Percentiles rank a stretch among this genome's conserved stretches.
phyloP scores from a whole-genome alignment of 2,888 invertebrate species.

The Oligia strigilis region DNA sequence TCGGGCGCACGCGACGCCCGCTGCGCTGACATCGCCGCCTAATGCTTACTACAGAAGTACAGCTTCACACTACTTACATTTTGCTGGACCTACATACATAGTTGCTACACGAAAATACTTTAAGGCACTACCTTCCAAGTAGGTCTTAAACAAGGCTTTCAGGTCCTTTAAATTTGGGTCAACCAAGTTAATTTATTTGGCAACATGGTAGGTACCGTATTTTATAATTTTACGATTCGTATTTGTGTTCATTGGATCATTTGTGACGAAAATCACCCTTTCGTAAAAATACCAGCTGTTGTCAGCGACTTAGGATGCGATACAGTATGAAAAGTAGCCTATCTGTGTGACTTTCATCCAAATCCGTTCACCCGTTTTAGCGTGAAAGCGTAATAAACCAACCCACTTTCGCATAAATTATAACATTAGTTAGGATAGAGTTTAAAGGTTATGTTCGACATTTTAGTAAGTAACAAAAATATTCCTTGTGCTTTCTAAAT shows the following conservation, averaged over 20 bases:
- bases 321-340: no score
- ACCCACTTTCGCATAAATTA: no score
- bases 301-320: no score
- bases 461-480: background rate
- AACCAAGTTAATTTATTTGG: background rate
- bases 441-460: background rate
- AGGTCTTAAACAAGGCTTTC: constrained; percentile 17
- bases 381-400: no score
- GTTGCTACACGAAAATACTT: constrained; percentile 68
- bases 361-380: no score
- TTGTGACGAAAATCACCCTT: background rate
- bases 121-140: constrained; percentile 30
- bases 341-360: no score
- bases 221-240: background rate
- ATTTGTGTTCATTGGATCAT: background rate
- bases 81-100: constrained; percentile 46
- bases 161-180: background rate
- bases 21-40: constrained; percentile 70
- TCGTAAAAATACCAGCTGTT: background rate
- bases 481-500: constrained; percentile 1
- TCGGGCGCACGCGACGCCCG: constrained; percentile 82
- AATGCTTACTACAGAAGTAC: constrained; percentile 57
- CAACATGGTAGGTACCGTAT: background rate
- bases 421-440: no score
- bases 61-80: constrained; percentile 45